These are phyloP conservation scores for Myopa testacea DNA, from an alignment of 2,888 invertebrate genomes.

Conservation along the genomic window DNA sequence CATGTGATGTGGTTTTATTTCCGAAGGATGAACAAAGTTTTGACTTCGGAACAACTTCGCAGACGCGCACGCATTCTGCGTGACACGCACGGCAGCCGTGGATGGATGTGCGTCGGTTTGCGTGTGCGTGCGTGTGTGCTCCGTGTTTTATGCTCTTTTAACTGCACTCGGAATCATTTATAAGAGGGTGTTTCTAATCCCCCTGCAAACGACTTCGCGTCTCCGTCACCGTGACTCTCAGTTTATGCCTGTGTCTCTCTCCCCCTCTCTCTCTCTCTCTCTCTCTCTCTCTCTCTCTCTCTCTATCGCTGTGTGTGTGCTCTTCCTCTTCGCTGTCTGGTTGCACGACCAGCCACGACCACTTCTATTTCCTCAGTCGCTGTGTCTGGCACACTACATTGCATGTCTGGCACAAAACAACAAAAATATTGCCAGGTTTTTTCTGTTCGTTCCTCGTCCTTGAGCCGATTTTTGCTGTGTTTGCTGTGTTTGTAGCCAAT, in stretches of 20 bases:
- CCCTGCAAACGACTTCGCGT: not conserved
- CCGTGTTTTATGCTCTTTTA: not conserved
- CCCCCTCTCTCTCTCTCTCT: not conserved
- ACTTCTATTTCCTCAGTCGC: constrained; percentile 8
- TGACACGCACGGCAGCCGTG: not conserved
- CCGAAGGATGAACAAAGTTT: constrained; percentile 19
- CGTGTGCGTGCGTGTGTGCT: constrained; percentile 4
- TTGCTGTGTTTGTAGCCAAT: constrained; percentile 20
- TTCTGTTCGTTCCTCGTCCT: constrained; percentile 1
- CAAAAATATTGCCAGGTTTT: constrained; percentile 3
- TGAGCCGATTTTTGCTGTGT: not conserved
- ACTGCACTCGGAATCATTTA: constrained; percentile 28
- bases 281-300: not conserved
- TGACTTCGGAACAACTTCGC: constrained; percentile 17
- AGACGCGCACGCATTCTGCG: constrained; percentile 2
- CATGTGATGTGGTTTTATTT: constrained; percentile 16
- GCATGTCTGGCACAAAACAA: constrained; percentile 4
- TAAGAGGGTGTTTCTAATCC: not conserved
- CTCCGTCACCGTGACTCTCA: not conserved
- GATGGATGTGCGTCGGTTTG: not conserved
- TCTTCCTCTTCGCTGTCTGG: constrained; percentile 18
- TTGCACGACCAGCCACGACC: not conserved
- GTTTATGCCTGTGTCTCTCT: not conserved
- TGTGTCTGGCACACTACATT: not conserved
- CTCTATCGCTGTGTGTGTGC: not conserved